A percentile compares a stretch with the other conserved stretches of the same genome.
Evolutionary conservation across 2,888 invertebrate genomes (phyloP).

Genomic region (Drosophila gaucha): DNA sequence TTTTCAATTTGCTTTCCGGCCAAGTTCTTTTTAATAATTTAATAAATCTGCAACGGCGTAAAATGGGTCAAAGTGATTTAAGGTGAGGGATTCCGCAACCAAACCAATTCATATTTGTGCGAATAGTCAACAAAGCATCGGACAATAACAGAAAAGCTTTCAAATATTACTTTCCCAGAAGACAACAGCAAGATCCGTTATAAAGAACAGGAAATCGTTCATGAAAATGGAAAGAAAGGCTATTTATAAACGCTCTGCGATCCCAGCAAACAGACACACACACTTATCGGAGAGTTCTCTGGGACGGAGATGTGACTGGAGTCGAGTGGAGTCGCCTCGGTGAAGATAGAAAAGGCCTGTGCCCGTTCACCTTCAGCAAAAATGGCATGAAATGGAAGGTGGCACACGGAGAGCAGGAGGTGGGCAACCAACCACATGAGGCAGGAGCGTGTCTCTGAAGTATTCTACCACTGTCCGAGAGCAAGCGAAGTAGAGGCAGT

Average conservation of each 20-base stretch:
- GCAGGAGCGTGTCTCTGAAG: conserved; percentile 23
- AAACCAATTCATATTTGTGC: conserved; percentile 24
- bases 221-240: conserved; percentile 52
- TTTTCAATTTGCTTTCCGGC: conserved; percentile 61
- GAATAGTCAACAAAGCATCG: conserved; percentile 19
- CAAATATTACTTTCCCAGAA: conserved; percentile 37
- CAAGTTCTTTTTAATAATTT: conserved; percentile 60
- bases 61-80: conserved; percentile 53
- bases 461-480: conserved; percentile 15
- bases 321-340: conserved; percentile 19
- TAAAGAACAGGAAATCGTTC: conserved; percentile 53
- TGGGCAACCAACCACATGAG: conserved; percentile 41
- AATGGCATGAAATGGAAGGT: conserved; percentile 23
- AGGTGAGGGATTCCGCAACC: conserved; percentile 4
- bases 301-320: conserved; percentile 35
- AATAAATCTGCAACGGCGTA: conserved; percentile 33
- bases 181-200: conserved; percentile 49
- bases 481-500: conserved; percentile 24
- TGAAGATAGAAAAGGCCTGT: conserved; percentile 16
- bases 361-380: conserved; percentile 52
- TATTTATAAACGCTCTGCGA: conserved; percentile 62
- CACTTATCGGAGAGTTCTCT: not conserved
- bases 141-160: conserved; percentile 9
- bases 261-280: conserved; percentile 27
- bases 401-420: not conserved